Conservation (phyloP, 2,888 invertebrate genomes). For the Autographa pulchrina region DNA sequence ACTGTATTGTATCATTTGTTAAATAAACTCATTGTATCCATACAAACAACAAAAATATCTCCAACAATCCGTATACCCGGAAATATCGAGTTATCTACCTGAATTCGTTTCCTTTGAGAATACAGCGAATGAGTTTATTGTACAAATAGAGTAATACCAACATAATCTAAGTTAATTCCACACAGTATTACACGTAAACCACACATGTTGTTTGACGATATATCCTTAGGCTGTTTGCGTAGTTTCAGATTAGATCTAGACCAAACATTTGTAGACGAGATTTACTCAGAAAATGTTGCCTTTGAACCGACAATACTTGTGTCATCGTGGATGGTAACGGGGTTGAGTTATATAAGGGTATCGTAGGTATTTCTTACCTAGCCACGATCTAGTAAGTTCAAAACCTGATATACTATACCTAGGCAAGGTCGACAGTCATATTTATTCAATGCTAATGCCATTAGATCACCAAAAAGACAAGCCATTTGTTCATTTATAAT, state of each 20-base stretch:
- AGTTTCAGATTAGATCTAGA: slow-evolving; percentile 46
- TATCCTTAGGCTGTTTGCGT: slow-evolving; percentile 34
- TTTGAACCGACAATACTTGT: background rate
- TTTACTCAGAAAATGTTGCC: slow-evolving; percentile 28
- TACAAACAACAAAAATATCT: slow-evolving; percentile 25
- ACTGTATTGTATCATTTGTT: too few relatives aligned
- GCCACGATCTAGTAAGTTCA: too few relatives aligned
- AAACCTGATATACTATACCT: too few relatives aligned
- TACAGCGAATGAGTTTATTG: slow-evolving; percentile 40
- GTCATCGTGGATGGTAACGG: background rate
- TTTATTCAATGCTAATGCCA: too few relatives aligned
- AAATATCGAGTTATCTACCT: slow-evolving; percentile 33
- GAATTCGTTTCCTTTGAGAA: slow-evolving; percentile 35
- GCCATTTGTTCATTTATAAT: too few relatives aligned
- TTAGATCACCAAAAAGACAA: too few relatives aligned
- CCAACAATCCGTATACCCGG: slow-evolving; percentile 11
- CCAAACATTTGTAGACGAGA: slow-evolving; percentile 39
- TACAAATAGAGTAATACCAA: slow-evolving; percentile 39
- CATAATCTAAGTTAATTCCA: slow-evolving; percentile 50
- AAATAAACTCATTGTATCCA: too few relatives aligned
- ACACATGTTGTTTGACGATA: slow-evolving; percentile 36
- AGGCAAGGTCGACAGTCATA: too few relatives aligned
- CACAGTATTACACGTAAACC: slow-evolving; percentile 46
- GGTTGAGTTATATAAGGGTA: background rate
- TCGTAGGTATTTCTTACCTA: too few relatives aligned